Base-by-base conservation (phyloP, 2,113 vertebrate species). In the Istiophorus platypterus region DNA sequence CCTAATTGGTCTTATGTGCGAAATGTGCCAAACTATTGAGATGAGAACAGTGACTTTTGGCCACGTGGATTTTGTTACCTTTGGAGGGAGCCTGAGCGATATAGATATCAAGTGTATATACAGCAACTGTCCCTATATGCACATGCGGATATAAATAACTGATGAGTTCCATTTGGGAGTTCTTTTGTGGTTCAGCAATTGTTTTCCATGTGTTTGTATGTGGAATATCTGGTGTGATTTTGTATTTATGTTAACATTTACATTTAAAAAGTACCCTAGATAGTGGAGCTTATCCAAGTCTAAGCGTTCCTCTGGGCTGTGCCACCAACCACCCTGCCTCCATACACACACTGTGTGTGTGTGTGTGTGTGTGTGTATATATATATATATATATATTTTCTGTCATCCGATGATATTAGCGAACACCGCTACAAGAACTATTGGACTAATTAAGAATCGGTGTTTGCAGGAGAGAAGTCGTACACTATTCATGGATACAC, bases 121-220 rank as follows among this genome's bases (percentile, higher is more conserved):
- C 39, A 39, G 2, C 11, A 31, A 72, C 58, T 68, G 61, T 72
- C 22, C 26, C 15, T 67, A 14, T 62, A 34, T 51, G 56, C 17
- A 67, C 57, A 62, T 31, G 51, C 13, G 51, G 22, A 45, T 67
- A 77, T 58, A 39, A 82, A 88, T 81, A 81, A 79, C 80, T 62
- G 17, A 58, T 67, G 29, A 37, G n/a, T 58, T 80, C 45, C 56
- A 54, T 69, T 87, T 70, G 7, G 37, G 39, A 79, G 41, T n/a
- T 70, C 45, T 45, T 62, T 14, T 57, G 11, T 17, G 42, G 72
- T 8, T 39, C 52, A 58, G 45, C 57, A 51, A 9, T 22, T 51
- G 49, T 51, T 22, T 22, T 51, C 22, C 49, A 51, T 20, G 18
- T 45, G 3, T 45, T 45, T 45, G 20, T 12, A 58, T 58, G 57